Percentiles rank a stretch among this genome's conserved stretches.
These are phyloP conservation scores for Calidris pygmaea DNA, from an alignment of 2,113 vertebrate species.

Conservation along the genomic window DNA sequence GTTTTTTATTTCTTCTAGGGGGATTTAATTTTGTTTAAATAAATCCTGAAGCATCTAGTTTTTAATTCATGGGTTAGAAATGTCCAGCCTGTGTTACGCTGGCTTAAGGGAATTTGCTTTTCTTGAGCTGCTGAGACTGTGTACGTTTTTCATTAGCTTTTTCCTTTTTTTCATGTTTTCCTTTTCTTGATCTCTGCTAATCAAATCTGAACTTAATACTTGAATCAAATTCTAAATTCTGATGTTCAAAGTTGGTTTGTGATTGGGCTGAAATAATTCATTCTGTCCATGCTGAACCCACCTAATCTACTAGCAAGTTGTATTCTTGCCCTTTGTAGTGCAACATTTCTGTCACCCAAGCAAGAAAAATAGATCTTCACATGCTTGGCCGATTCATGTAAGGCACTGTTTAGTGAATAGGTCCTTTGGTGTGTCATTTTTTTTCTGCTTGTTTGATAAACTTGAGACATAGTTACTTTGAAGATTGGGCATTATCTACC, in stretches of 20 bases:
- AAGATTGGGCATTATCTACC: conserved; percentile 57
- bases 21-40: not conserved
- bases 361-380: conserved; percentile 55
- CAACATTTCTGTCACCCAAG: conserved; percentile 56
- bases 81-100: not conserved
- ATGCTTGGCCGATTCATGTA: conserved; percentile 29
- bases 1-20: not conserved
- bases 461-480: conserved; percentile 66
- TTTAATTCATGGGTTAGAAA: not conserved
- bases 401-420: conserved; percentile 51
- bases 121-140: not conserved
- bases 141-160: not conserved
- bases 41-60: not conserved
- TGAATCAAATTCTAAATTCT: conserved; percentile 21
- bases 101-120: not conserved
- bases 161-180: not conserved
- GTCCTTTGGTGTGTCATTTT: conserved; percentile 49
- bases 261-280: conserved; percentile 33
- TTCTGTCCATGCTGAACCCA: not conserved
- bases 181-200: not conserved
- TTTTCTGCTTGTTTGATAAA: conserved; percentile 53
- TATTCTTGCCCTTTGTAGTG: conserved; percentile 37
- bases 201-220: conserved; percentile 3
- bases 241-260: conserved; percentile 17
- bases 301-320: not conserved